Evolutionary conservation across 2,797 vertebrate genomes (phyloP).

Genomic region (Allobates femoralis): DNA sequence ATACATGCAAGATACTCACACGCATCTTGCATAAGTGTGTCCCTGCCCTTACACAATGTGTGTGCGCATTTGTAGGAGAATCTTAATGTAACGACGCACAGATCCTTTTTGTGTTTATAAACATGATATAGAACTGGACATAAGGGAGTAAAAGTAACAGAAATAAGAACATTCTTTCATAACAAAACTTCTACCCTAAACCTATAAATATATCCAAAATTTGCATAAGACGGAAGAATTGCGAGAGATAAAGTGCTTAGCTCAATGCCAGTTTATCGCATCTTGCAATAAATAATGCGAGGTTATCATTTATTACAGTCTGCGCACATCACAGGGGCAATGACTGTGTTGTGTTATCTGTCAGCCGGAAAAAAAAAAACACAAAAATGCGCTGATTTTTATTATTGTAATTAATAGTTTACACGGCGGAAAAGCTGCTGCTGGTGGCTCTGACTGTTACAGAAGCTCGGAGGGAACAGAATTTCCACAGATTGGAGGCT

Average conservation of each 20-base stretch:
- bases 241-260: slow-evolving; percentile 40
- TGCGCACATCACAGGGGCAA: slow-evolving; percentile 76
- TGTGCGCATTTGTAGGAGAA: too few species aligned
- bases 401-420: slow-evolving; percentile 85
- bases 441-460: slow-evolving; percentile 74
- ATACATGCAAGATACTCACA: too few species aligned
- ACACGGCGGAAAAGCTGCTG: slow-evolving; percentile 81
- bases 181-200: neutral
- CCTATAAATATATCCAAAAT: slow-evolving; percentile 20
- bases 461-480: slow-evolving; percentile 77
- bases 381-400: slow-evolving; percentile 79
- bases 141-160: neutral
- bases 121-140: neutral
- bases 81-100: too few species aligned
- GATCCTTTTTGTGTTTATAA: too few species aligned
- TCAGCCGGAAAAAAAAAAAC: slow-evolving; percentile 68
- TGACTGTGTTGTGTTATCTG: slow-evolving; percentile 77
- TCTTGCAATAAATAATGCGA: slow-evolving; percentile 69
- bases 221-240: neutral
- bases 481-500: slow-evolving; percentile 79
- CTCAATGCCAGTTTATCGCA: slow-evolving; percentile 74
- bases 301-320: slow-evolving; percentile 73
- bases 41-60: too few species aligned
- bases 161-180: neutral
- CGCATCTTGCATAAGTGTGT: too few species aligned